Evolutionary conservation across 1,140 invertebrate species (phyloP), one percentile per base, ranked within the genome.

Genomic region (Drosophila punjabiensis): DNA sequence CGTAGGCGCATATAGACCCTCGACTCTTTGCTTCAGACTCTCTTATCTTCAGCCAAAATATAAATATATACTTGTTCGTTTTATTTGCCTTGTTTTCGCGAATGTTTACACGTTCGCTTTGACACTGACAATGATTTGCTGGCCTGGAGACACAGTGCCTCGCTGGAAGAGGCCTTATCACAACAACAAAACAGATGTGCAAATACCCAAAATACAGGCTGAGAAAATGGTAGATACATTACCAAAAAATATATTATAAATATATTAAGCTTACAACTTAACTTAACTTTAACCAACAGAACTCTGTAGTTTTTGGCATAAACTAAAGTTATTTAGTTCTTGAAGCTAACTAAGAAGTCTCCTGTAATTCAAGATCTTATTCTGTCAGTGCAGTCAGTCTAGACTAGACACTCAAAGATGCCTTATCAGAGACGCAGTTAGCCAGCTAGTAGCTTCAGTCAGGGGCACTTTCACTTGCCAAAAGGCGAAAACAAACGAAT

Each of bases 41-140:
- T 35, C 47, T 70, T 41, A 69, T 70, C 67, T 20, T 32, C n/a
- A 16, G 28, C 14, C 14, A 33, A 48, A 35, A 18, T 50, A 43
- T 43, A 41, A n/a, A 41, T n/a, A 18, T 41, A 67, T 9, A 16
- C 9, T 58, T 16, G 6, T 39, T 33, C 32, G 16, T 33, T 39
- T 33, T 68, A 43, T 53, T 41, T 53, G 35, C 65, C 45, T 53
- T 43, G 33, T 39, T 70, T 69, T 35, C 24, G 64, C 67, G 55
- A 58, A 13, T 69, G 47, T 69, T 67, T 67, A 67, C 60, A 32
- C 20, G 55, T 58, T 28, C 32, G 20, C 18, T 66, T 67, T 69
- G 64, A 69, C 64, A 69, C 47, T 70, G 67, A 70, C 67, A 70
- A 70, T 69, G 45, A 69, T 69, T 53, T 33, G 64, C 35, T 16